Evolutionary conservation across 2,113 vertebrate genomes (phyloP).

Genomic region (Macroglossus sobrinus): DNA sequence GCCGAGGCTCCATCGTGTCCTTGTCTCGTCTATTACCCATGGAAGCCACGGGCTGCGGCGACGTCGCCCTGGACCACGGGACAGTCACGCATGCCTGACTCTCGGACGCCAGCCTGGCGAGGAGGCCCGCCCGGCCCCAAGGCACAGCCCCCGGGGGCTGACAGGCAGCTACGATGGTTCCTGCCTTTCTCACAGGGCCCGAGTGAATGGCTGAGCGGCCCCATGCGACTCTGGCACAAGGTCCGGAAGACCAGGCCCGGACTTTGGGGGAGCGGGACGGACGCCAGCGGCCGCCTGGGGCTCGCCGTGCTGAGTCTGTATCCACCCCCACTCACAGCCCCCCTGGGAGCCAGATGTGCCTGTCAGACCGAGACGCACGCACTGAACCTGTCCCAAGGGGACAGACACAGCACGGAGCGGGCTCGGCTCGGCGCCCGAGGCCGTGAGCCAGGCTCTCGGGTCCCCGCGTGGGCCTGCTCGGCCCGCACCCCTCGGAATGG

Average conservation of each 20-base stretch:
- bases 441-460: accelerated
- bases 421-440: no score
- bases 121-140: neutral
- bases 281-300: neutral
- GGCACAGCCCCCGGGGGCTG: neutral
- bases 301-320: accelerated
- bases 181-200: neutral
- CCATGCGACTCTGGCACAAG: neutral
- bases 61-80: neutral
- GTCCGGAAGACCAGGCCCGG: neutral
- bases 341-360: neutral
- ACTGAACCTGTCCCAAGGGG: neutral
- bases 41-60: accelerated
- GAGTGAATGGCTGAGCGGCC: accelerated
- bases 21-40: neutral
- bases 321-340: neutral
- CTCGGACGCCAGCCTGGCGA: neutral
- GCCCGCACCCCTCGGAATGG: neutral
- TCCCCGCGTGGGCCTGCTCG: accelerated
- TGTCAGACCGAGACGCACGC: accelerated
- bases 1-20: neutral
- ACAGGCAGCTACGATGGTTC: accelerated
- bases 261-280: neutral
- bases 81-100: neutral
- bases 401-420: accelerated